Conservation (phyloP, 1,140 invertebrate species). For the Dermatophagoides farinae region DNA sequence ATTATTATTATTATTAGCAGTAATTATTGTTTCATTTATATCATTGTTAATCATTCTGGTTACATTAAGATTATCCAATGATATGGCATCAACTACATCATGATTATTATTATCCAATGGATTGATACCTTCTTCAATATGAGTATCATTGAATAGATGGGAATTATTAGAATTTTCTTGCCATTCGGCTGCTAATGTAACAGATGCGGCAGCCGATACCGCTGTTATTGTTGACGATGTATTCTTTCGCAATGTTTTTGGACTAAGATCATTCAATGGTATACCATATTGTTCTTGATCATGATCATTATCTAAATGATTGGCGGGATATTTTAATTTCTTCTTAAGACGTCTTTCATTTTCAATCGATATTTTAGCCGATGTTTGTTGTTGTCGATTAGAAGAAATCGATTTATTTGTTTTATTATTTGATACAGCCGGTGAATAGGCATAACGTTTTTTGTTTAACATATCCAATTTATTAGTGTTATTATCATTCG, state of each 20-base stretch:
- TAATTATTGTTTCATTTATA: too few relatives aligned
- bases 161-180: too few relatives aligned
- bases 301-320: background rate
- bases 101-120: too few relatives aligned
- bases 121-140: too few relatives aligned
- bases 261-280: slow-evolving; percentile 10
- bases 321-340: background rate
- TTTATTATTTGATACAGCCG: background rate
- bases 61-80: too few relatives aligned
- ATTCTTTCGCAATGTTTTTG: slow-evolving; percentile 1
- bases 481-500: background rate
- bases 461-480: background rate
- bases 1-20: too few relatives aligned
- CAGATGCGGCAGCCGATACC: background rate
- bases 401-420: background rate
- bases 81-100: too few relatives aligned
- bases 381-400: background rate
- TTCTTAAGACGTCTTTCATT: background rate
- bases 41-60: too few relatives aligned
- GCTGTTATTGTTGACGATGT: background rate
- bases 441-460: background rate
- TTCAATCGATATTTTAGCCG: background rate
- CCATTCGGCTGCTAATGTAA: background rate
- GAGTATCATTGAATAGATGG: too few relatives aligned
- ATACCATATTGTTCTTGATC: slow-evolving; percentile 6